Conservation (phyloP, 2,113 vertebrate genomes). For the Hucho hucho region DNA sequence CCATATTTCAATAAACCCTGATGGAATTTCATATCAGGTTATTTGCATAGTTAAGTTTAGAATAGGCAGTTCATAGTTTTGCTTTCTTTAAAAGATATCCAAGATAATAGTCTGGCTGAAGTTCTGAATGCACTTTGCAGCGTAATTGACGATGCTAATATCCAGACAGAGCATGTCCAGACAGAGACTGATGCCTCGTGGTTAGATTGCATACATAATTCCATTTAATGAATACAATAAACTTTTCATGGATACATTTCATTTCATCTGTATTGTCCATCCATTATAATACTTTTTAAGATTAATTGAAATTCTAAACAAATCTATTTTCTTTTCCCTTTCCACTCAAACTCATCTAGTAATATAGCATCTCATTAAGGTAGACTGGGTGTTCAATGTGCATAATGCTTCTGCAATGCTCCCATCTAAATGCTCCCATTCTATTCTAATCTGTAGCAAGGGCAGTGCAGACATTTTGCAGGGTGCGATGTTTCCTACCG, state of each 20-base stretch:
- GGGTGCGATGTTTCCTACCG: constrained; percentile 39
- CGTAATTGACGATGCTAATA: neutral
- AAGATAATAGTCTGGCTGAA: neutral
- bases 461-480: constrained; percentile 26
- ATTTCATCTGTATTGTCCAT: constrained; percentile 42
- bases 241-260: constrained; percentile 3
- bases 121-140: neutral
- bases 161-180: neutral
- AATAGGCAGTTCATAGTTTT: neutral
- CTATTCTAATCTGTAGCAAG: constrained; percentile 23
- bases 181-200: neutral
- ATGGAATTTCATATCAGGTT: no score
- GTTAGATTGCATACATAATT: constrained; percentile 15
- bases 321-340: constrained; percentile 17
- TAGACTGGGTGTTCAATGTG: constrained; percentile 21
- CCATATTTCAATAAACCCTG: no score
- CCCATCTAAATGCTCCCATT: constrained; percentile 1
- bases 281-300: constrained; percentile 12
- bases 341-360: constrained; percentile 21
- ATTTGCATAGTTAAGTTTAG: neutral
- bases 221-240: constrained; percentile 8
- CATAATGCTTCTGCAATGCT: constrained; percentile 30
- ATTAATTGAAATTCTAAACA: constrained; percentile 34
- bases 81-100: neutral
- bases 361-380: constrained; percentile 37